These are phyloP conservation scores for Temnothorax ravouxi DNA, from an alignment of 2,888 invertebrate genomes.

Conservation along the genomic window DNA sequence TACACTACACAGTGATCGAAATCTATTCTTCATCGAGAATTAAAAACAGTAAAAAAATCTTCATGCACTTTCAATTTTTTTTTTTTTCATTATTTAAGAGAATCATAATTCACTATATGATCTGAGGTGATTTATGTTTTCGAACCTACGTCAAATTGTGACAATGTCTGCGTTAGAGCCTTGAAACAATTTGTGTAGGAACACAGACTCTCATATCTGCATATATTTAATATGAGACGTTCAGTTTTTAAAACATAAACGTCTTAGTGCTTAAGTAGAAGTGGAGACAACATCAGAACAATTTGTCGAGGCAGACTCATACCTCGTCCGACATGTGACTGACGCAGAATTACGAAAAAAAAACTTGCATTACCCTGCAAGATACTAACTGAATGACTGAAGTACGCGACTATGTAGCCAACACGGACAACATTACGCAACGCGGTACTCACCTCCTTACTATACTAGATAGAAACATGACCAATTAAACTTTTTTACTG, in stretches of 20 bases:
- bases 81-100: constrained; percentile 58
- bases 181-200: constrained; percentile 60
- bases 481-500: constrained; percentile 86
- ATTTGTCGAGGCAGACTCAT: constrained; percentile 67
- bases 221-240: constrained; percentile 69
- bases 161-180: constrained; percentile 56
- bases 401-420: constrained; percentile 82
- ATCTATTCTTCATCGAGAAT: constrained; percentile 57
- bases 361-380: constrained; percentile 76
- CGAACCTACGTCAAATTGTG: constrained; percentile 66
- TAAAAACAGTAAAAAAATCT: constrained; percentile 67
- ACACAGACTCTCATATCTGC: constrained; percentile 58
- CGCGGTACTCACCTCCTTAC: constrained; percentile 82
- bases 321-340: constrained; percentile 79
- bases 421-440: constrained; percentile 83
- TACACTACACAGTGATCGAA: constrained; percentile 51
- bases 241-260: constrained; percentile 73
- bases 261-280: constrained; percentile 80
- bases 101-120: constrained; percentile 59
- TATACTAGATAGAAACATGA: constrained; percentile 84
- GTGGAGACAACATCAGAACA: constrained; percentile 73
- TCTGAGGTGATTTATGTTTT: constrained; percentile 67
- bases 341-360: constrained; percentile 78
- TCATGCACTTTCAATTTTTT: constrained; percentile 63
- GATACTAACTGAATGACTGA: constrained; percentile 81